phyloP scores from a whole-genome alignment of 2,113 vertebrate species.

The Ailurus styani region DNA sequence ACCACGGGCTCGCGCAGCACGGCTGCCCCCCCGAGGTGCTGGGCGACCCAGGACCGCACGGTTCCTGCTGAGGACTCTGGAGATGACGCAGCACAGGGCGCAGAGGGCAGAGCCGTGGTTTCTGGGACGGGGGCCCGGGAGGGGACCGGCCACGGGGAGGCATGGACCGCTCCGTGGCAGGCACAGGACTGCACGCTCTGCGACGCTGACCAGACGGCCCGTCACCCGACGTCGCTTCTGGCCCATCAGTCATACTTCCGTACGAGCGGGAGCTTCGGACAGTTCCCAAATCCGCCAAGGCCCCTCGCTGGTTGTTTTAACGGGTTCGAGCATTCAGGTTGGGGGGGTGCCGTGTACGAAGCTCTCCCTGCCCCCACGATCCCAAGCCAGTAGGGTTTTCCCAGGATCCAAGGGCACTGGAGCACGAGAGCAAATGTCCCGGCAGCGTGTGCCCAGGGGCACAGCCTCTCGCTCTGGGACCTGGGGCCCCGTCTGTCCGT shows the following conservation, averaged over 20 bases:
- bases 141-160: background rate
- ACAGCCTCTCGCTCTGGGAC: background rate
- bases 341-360: too few relatives aligned
- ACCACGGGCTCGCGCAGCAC: rapidly evolving
- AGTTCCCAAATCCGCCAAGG: rapidly evolving
- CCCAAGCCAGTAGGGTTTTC: too few relatives aligned
- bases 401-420: rapidly evolving
- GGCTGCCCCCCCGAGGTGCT: background rate
- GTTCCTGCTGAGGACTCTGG: background rate
- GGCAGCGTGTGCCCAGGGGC: rapidly evolving
- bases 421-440: too few relatives aligned
- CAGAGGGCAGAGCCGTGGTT: background rate
- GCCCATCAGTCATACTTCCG: rapidly evolving
- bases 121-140: background rate
- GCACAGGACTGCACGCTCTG: too few relatives aligned
- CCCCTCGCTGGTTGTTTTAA: background rate
- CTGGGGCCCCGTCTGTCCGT: rapidly evolving
- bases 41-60: rapidly evolving
- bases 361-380: background rate
- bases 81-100: background rate
- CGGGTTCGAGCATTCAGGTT: background rate
- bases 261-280: too few relatives aligned
- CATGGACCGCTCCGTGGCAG: too few relatives aligned
- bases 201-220: background rate
- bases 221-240: too few relatives aligned